A percentile compares a stretch with the other conserved stretches of the same genome.
Conservation (phyloP, 2,888 invertebrate species). For the Pterostichus niger region DNA sequence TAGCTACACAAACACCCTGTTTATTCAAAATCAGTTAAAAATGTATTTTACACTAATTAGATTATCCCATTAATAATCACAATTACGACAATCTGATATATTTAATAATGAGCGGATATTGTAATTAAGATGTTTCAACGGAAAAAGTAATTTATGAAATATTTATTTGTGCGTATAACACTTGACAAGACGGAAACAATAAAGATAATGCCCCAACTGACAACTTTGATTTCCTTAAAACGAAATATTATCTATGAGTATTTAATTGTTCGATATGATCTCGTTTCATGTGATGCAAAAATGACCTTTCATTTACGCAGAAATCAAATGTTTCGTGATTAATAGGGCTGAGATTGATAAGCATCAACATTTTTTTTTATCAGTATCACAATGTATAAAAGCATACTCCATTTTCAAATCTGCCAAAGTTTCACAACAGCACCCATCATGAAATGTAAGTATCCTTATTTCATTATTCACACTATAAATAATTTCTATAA, state of each 20-base stretch:
- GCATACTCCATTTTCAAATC: background rate
- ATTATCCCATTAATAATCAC: no score
- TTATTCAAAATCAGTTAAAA: no score
- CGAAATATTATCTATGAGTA: background rate
- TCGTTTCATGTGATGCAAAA: conserved; percentile 6
- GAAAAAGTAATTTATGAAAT: no score
- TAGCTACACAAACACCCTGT: no score
- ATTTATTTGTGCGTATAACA: no score
- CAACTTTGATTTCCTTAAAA: background rate
- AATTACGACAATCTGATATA: no score
- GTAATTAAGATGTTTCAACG: no score
- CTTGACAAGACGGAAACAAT: no score
- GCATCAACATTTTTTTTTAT: conserved; percentile 5
- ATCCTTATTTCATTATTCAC: background rate
- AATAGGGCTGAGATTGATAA: conserved; percentile 36
- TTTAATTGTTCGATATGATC: background rate
- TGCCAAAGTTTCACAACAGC: background rate
- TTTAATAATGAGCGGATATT: no score
- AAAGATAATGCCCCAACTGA: no score
- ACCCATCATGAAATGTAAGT: conserved; percentile 21
- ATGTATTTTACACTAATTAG: no score
- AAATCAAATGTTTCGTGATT: conserved; percentile 16
- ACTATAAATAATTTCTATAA: no score
- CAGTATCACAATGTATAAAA: conserved; percentile 11
- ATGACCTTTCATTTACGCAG: conserved; percentile 15